Percentiles rank a stretch among this genome's conserved stretches.
phyloP scores from a whole-genome alignment of 2,888 invertebrate species.

The Podabrus alpinus region DNA sequence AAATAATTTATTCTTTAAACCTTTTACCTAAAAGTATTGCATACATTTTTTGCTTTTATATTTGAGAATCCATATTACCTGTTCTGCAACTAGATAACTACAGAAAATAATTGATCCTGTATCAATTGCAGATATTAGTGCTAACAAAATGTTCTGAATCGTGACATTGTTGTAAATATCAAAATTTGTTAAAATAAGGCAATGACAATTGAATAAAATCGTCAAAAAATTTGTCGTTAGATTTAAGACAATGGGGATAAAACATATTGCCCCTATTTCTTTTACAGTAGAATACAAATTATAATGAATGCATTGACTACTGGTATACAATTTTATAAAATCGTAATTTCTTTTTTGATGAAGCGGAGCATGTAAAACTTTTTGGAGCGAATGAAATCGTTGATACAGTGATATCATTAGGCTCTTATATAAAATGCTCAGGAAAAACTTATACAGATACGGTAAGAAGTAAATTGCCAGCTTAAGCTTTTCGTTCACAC shows the following conservation, averaged over 20 bases:
- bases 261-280: neutral
- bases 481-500: neutral
- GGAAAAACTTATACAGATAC: neutral
- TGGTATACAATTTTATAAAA: neutral
- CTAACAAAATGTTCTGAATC: fast-evolving
- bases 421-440: neutral
- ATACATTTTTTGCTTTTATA: neutral
- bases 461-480: neutral
- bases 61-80: neutral
- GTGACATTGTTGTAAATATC: neutral
- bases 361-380: neutral
- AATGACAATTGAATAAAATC: neutral
- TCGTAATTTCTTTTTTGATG: neutral
- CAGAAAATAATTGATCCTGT: neutral
- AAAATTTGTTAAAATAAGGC: neutral
- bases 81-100: neutral
- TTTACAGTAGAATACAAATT: neutral
- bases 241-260: neutral
- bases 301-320: neutral
- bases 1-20: neutral
- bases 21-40: neutral
- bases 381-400: neutral
- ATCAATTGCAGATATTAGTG: neutral
- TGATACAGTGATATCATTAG: neutral
- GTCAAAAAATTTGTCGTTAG: neutral